Conservation (phyloP, 2,888 invertebrate species). For the Napeogenes inachia region DNA sequence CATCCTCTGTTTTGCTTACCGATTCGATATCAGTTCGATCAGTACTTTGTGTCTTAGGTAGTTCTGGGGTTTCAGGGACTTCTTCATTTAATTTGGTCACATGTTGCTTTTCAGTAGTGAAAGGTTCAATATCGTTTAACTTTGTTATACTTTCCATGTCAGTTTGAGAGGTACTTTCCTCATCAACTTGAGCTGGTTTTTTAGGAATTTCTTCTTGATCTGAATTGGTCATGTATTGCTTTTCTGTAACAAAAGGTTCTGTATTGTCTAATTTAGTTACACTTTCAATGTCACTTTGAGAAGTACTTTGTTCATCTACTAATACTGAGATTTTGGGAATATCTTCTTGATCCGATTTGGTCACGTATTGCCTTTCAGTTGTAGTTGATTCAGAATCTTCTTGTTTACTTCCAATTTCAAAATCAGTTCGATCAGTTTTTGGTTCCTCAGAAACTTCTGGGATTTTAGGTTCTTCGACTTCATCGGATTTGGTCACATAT, state of each 20-base stretch:
- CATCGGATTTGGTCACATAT: constrained; percentile 13
- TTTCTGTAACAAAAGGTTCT: background rate
- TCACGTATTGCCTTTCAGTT: constrained; percentile 12
- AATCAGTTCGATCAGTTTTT: background rate
- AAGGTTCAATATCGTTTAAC: constrained; percentile 19
- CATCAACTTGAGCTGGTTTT: background rate
- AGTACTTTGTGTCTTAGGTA: background rate
- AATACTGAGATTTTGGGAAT: background rate
- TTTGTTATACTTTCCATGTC: constrained; percentile 27
- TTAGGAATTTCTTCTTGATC: constrained; percentile 4
- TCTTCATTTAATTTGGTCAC: background rate
- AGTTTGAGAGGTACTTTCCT: constrained; percentile 5
- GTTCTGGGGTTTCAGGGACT: background rate
- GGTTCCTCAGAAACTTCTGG: background rate
- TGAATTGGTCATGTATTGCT: background rate
- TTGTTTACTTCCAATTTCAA: background rate
- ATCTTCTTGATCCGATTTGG: background rate
- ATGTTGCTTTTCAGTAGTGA: constrained; percentile 15
- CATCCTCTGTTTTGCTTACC: background rate
- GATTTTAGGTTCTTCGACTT: constrained; percentile 9
- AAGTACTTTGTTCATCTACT: constrained; percentile 1
- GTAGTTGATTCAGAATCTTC: constrained; percentile 2
- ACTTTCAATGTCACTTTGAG: constrained; percentile 3
- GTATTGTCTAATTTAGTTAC: background rate
- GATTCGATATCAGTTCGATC: background rate